Evolutionary conservation across 2,797 vertebrate genomes (phyloP).

Genomic region (Propithecus perrieri): DNA sequence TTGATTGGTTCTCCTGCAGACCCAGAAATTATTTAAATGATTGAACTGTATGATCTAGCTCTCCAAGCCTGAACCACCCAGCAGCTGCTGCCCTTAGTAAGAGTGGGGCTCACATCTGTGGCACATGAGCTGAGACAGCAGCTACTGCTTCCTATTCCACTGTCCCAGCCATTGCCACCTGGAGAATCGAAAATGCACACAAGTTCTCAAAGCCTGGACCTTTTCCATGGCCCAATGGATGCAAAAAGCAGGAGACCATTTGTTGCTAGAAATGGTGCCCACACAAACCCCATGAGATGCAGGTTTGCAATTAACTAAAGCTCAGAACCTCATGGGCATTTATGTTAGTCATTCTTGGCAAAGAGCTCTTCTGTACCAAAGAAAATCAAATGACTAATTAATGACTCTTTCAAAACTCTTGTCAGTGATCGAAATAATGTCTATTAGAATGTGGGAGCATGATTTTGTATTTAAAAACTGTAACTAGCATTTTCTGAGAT

Average conservation of each 20-base stretch:
- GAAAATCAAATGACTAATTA: background rate
- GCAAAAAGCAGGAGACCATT: background rate
- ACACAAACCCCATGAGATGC: background rate
- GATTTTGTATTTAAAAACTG: background rate
- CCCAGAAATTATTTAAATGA: background rate
- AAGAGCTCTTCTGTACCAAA: background rate
- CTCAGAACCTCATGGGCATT: background rate
- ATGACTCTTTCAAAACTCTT: background rate
- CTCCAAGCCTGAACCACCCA: background rate
- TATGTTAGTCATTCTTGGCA: background rate
- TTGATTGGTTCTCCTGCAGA: background rate
- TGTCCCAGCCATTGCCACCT: background rate
- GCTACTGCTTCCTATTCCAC: background rate
- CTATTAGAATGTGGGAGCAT: background rate
- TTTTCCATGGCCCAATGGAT: background rate
- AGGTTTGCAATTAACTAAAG: background rate
- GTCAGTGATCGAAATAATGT: background rate
- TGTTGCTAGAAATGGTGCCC: background rate
- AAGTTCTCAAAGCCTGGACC: background rate
- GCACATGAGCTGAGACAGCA: background rate
- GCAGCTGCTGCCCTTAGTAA: background rate
- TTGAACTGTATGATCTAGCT: background rate
- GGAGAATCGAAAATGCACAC: background rate
- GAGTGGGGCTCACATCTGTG: fast-evolving
- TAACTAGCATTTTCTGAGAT: background rate